A percentile compares a stretch with the other conserved stretches of the same genome.
These are phyloP conservation scores for Sphaerophoria taeniata DNA, from an alignment of 2,888 invertebrate genomes.

Conservation along the genomic window DNA sequence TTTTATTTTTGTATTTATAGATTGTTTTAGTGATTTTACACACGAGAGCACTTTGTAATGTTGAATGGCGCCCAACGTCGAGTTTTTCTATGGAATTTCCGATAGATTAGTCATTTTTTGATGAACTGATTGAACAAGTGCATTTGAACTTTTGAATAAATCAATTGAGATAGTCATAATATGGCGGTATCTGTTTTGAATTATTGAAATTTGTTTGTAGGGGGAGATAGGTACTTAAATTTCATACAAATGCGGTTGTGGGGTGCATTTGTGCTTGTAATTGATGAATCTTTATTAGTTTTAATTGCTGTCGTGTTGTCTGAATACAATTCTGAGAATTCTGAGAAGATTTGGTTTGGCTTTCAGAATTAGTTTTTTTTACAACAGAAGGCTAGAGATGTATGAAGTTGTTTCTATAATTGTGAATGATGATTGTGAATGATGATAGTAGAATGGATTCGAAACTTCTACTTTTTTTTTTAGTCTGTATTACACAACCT, in stretches of 20 bases:
- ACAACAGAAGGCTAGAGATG: neutral
- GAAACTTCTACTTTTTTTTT: too few species aligned
- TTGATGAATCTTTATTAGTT: conserved; percentile 20
- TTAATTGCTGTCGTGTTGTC: neutral
- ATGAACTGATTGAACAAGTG: neutral
- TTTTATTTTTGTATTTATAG: neutral
- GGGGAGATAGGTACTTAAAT: neutral
- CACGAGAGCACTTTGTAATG: too few species aligned
- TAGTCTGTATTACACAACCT: too few species aligned
- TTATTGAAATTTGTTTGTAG: neutral
- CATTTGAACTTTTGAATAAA: neutral
- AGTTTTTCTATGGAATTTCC: neutral
- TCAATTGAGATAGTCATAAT: neutral
- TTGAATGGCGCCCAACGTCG: neutral
- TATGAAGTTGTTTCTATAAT: neutral
- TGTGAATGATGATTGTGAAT: too few species aligned
- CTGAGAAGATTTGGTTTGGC: neutral
- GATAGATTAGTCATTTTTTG: neutral
- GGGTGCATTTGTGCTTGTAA: neutral
- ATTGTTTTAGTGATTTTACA: too few species aligned
- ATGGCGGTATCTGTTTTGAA: too few species aligned
- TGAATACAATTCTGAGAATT: neutral
- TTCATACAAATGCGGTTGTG: neutral
- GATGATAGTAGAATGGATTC: too few species aligned
- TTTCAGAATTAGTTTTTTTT: too few species aligned